Evolutionary conservation across 2,797 vertebrate genomes (phyloP).

Genomic region (Rhinatrema bivittatum): DNA sequence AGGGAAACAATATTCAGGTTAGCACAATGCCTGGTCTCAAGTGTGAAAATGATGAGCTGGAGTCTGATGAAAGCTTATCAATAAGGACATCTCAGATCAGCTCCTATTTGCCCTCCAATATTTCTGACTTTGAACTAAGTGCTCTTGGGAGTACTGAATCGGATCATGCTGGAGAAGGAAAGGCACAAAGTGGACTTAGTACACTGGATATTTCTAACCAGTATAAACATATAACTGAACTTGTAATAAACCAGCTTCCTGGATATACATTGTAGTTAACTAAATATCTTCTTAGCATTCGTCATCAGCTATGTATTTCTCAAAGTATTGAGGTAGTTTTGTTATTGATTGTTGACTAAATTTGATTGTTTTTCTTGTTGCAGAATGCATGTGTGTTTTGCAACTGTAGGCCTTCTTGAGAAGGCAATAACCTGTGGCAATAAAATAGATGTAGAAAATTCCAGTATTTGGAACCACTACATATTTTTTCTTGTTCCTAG

Average conservation of each 20-base stretch:
- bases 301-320: too few relatives aligned
- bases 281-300: too few relatives aligned
- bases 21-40: slow-evolving; percentile 9
- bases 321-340: too few relatives aligned
- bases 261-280: slow-evolving; percentile 79
- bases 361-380: too few relatives aligned
- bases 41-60: slow-evolving; percentile 21
- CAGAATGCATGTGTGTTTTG: too few relatives aligned
- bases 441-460: too few relatives aligned
- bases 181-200: slow-evolving; percentile 51
- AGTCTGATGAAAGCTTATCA: slow-evolving; percentile 32
- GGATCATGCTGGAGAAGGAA: slow-evolving; percentile 39
- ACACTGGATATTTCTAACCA: slow-evolving; percentile 54
- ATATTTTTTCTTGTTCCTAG: too few relatives aligned
- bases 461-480: too few relatives aligned
- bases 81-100: slow-evolving; percentile 40
- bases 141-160: slow-evolving; percentile 29
- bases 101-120: slow-evolving; percentile 31
- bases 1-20: slow-evolving; percentile 11
- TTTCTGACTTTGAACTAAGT: slow-evolving; percentile 38
- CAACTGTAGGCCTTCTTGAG: too few relatives aligned
- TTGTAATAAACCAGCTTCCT: slow-evolving; percentile 73
- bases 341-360: too few relatives aligned
- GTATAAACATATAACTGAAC: slow-evolving; percentile 74
- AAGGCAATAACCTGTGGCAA: too few relatives aligned